Base-by-base conservation (phyloP, 2,113 vertebrate genomes). In the Eolophus roseicapilla region DNA sequence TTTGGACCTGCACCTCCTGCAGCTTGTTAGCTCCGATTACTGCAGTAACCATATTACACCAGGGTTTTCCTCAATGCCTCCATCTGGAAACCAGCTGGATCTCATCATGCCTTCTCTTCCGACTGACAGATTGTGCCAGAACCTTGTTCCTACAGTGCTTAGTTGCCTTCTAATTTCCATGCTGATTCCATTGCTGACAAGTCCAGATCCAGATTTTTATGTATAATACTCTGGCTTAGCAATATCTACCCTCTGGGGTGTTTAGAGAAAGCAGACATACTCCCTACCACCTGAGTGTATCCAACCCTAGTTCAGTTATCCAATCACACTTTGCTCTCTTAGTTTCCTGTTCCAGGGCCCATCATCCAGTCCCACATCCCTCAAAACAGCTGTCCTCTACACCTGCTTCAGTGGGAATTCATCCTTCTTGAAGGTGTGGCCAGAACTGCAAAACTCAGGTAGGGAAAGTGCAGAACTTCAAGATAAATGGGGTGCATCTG, bases 31-130 rank as follows among this genome's bases (percentile, higher is more conserved):
- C 79, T 47, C 60, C 2, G 1, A 3, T 47, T 29, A 3, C 57
- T 2, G 0, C 76, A 55, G 52, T 39, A 43, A 10, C 21, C 21
- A 1, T 2, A 3, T 23, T 52, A 9, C 2, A 0, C 47, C 4
- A 0, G 6, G 29, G 6, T 59, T 59, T 79, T 41, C 46, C 71
- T 63, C 67, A 21, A 3, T 2, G 8, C 55, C 33, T 17, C 39
- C 68, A 6, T 5, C 57, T 39, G 19, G 35, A 73, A 73, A 60
- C 0, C 15, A 21, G 16, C 0, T 18, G 55, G 33, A 44, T 25
- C 44, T 39, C 68, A 24, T 1, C 2, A 5, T 46, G 16, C 35
- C 41, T 79, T 50, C 35, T 69, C 39, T 27, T 77, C 46, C 29
- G 33, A 16, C 11, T 28, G 67, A 64, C 57, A 64, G 55, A 16